phyloP scores from a whole-genome alignment of 2,797 vertebrate species.

The Heterohyrax brucei region DNA sequence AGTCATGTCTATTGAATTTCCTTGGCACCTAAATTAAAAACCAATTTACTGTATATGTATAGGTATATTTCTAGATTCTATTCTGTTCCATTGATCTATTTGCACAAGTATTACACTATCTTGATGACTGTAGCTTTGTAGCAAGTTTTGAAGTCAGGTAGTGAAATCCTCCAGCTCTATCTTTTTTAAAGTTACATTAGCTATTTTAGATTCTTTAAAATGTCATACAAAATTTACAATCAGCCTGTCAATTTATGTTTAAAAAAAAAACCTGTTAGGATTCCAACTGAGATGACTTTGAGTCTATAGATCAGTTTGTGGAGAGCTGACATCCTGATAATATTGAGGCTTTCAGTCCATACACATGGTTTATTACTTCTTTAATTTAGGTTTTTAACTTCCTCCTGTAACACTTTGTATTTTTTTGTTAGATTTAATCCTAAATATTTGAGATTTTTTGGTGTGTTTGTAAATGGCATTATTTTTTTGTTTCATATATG shows the following conservation, averaged over 20 bases:
- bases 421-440: not conserved
- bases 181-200: slow-evolving; percentile 31
- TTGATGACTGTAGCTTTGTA: slow-evolving; percentile 1
- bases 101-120: not conserved
- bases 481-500: not conserved
- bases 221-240: slow-evolving; percentile 19
- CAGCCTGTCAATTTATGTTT: not conserved
- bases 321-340: not conserved
- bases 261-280: not conserved
- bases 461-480: slow-evolving; percentile 15
- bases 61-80: not conserved
- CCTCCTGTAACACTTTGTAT: slow-evolving; percentile 12
- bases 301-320: not conserved
- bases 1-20: not conserved
- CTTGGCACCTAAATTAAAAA: slow-evolving; percentile 30
- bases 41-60: not conserved
- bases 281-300: slow-evolving; percentile 49
- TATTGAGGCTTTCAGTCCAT: not conserved
- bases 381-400: slow-evolving; percentile 42
- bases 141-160: slow-evolving; percentile 19
- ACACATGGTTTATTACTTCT: not conserved
- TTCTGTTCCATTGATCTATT: slow-evolving; percentile 9
- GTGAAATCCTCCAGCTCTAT: not conserved
- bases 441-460: slow-evolving; percentile 34
- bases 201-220: slow-evolving; percentile 25